Percentiles rank a stretch among this genome's conserved stretches.
Conservation (phyloP, 2,797 vertebrate species). For the Kryptopterus vitreolus region DNA sequence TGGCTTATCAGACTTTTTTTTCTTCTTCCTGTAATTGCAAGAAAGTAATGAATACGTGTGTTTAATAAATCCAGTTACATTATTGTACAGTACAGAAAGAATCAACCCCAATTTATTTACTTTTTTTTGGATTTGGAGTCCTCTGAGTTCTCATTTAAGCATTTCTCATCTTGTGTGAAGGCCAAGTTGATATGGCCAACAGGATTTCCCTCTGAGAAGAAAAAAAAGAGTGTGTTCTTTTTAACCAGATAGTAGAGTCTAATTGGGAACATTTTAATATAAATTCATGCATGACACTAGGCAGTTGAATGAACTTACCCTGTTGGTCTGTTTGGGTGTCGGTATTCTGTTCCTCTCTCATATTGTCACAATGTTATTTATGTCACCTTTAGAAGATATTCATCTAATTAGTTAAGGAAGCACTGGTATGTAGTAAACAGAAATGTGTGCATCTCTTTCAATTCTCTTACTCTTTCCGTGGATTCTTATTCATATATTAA, state of each 20-base stretch:
- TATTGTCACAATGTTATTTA: slow-evolving; percentile 21
- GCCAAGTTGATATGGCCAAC: slow-evolving; percentile 53
- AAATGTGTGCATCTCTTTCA: background rate
- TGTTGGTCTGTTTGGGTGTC: slow-evolving; percentile 21
- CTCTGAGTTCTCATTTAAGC: slow-evolving; percentile 39
- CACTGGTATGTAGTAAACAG: background rate
- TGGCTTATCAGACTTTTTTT: slow-evolving; percentile 35
- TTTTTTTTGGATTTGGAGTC: slow-evolving; percentile 8
- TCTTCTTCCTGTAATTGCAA: slow-evolving; percentile 41
- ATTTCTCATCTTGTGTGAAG: slow-evolving; percentile 61
- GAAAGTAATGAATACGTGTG: background rate
- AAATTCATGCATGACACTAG: background rate
- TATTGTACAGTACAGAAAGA: background rate
- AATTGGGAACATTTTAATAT: background rate
- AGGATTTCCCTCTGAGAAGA: slow-evolving; percentile 49
- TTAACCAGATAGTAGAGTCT: background rate
- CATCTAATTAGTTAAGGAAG: background rate
- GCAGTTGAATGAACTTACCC: slow-evolving; percentile 28
- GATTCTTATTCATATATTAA: background rate
- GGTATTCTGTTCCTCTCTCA: slow-evolving; percentile 38
- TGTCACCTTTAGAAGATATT: background rate
- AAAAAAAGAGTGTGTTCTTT: background rate
- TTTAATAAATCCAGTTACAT: background rate
- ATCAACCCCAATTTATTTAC: background rate
- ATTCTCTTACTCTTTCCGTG: too few relatives aligned